phyloP scores from a whole-genome alignment of 2,113 vertebrate genomes.

The Heterochromis multidens region DNA sequence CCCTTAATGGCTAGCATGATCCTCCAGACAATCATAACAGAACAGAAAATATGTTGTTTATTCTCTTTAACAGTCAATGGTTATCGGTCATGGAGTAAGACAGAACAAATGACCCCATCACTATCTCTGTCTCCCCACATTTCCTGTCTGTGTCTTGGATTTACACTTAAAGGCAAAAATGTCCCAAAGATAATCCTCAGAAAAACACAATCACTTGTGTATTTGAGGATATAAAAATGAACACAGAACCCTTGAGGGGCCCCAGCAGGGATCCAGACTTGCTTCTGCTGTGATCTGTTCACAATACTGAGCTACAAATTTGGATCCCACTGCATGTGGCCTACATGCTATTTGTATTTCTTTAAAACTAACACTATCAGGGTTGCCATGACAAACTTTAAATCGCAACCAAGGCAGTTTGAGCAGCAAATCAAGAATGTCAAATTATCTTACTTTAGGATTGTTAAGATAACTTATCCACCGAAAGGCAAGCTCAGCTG shows the following conservation, averaged over 20 bases:
- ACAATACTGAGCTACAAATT: neutral
- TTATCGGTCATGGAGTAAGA: neutral
- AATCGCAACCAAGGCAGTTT: neutral
- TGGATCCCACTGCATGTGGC: slow-evolving; percentile 30
- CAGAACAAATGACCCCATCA: neutral
- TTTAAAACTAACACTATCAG: neutral
- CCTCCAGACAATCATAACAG: neutral
- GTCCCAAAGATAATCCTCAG: neutral
- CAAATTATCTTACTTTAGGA: neutral
- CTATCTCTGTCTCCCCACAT: neutral
- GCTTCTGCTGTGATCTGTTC: slow-evolving; percentile 9
- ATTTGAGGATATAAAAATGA: neutral
- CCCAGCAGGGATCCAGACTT: neutral
- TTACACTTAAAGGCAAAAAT: neutral
- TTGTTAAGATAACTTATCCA: neutral
- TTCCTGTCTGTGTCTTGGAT: neutral
- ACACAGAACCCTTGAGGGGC: neutral
- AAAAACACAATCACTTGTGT: neutral
- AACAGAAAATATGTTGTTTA: neutral
- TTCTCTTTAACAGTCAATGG: neutral
- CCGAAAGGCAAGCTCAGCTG: neutral
- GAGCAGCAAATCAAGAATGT: neutral
- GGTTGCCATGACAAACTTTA: slow-evolving; percentile 24
- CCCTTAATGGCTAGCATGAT: neutral
- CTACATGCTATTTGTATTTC: slow-evolving; percentile 39